A percentile compares a stretch with the other conserved stretches of the same genome.
phyloP scores from a whole-genome alignment of 2,797 vertebrate genomes.

The Huso huso region DNA sequence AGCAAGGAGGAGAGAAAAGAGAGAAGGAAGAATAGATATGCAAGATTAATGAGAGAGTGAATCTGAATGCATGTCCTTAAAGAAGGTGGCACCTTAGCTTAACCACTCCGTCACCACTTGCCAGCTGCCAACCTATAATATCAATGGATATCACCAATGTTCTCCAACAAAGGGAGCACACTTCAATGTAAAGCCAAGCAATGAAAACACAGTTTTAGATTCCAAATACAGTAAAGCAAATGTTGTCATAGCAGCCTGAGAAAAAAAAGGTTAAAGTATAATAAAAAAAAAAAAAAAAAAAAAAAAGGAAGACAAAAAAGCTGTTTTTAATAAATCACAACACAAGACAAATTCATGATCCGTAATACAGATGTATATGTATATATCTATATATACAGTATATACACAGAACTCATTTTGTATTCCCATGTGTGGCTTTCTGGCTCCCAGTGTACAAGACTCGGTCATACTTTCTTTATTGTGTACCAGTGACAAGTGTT shows the following conservation, averaged over 20 bases:
- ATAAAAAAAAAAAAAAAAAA: constrained; percentile 59
- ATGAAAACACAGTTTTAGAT: constrained; percentile 49
- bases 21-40: constrained; percentile 85
- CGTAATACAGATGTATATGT: constrained; percentile 55
- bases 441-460: constrained; percentile 50
- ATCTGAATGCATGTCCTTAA: constrained; percentile 40
- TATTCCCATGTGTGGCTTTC: constrained; percentile 61
- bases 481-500: constrained; percentile 89
- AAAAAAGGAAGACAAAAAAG: constrained; percentile 46
- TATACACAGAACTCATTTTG: constrained; percentile 45
- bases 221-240: constrained; percentile 42
- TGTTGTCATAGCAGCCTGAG: constrained; percentile 62
- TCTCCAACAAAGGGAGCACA: constrained; percentile 19
- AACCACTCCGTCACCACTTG: constrained; percentile 29
- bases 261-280: constrained; percentile 55
- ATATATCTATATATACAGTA: constrained; percentile 34
- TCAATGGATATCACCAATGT: background rate
- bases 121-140: background rate
- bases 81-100: background rate
- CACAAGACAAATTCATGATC: constrained; percentile 61
- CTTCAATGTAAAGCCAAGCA: constrained; percentile 43
- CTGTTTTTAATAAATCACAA: constrained; percentile 43
- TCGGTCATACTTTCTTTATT: constrained; percentile 58
- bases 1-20: constrained; percentile 69
- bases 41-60: constrained; percentile 78